Conservation (phyloP, 2,888 invertebrate genomes). For the Pardosa pseudoannulata region DNA sequence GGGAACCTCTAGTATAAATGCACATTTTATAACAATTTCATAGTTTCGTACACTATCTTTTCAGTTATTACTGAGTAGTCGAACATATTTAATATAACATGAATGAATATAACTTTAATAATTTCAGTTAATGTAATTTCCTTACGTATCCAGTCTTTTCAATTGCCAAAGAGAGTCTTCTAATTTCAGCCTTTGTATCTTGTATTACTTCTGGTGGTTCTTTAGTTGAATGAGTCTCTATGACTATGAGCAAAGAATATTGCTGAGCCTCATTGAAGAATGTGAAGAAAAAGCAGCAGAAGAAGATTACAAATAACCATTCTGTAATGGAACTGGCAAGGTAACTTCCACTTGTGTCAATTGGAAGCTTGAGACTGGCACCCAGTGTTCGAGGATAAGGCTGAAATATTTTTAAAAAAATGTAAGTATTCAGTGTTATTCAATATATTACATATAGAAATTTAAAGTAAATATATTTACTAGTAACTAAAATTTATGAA, state of each 20-base stretch:
- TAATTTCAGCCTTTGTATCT: constrained; percentile 11
- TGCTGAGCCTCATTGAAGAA: constrained; percentile 55
- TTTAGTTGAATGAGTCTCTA: constrained; percentile 43
- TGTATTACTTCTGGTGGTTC: neutral
- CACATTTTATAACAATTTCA: too few species aligned
- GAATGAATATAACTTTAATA: too few species aligned
- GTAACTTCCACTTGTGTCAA: constrained; percentile 50
- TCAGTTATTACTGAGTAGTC: too few species aligned
- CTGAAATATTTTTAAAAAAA: constrained; percentile 45
- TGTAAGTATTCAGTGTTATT: too few species aligned
- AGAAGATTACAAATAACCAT: constrained; percentile 51
- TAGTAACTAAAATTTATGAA: too few species aligned
- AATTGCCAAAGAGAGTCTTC: constrained; percentile 22
- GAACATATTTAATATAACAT: too few species aligned
- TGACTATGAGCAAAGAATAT: constrained; percentile 41
- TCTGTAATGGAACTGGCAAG: constrained; percentile 37
- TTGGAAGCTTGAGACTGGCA: constrained; percentile 43
- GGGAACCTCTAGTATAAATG: too few species aligned
- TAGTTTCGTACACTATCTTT: too few species aligned
- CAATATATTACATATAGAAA: too few species aligned
- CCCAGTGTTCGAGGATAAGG: constrained; percentile 53
- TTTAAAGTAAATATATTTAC: too few species aligned
- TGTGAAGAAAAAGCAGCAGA: constrained; percentile 61
- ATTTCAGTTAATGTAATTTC: too few species aligned
- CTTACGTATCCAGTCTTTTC: constrained; percentile 36